A percentile compares a stretch with the other conserved stretches of the same genome.
Evolutionary conservation across 2,888 invertebrate genomes (phyloP).

Genomic region (Prionchulus punctatus): DNA sequence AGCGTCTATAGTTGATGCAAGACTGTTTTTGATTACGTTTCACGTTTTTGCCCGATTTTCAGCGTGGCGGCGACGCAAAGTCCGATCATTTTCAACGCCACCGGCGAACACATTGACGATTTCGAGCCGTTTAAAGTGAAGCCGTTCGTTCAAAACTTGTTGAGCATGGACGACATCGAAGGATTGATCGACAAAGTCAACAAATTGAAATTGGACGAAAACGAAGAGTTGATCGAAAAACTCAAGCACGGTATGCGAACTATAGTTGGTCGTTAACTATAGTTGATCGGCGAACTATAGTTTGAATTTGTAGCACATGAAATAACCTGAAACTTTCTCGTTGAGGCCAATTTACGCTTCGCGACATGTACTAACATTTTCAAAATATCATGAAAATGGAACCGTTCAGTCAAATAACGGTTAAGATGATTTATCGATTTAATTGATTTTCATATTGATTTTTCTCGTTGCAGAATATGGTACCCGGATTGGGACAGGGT

Average conservation of each 20-base stretch:
- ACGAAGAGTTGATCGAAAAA: constrained; percentile 92
- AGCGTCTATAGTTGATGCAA: too few species aligned
- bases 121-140: constrained; percentile 96
- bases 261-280: too few species aligned
- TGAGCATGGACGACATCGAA: constrained; percentile 82
- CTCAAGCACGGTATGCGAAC: constrained; percentile 68
- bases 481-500: constrained; percentile 83
- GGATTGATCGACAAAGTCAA: constrained; percentile 85
- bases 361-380: constrained; percentile 99
- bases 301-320: neutral
- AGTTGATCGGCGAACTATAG: too few species aligned
- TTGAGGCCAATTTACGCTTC: constrained; percentile 75
- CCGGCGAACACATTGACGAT: constrained; percentile 98
- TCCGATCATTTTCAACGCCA: constrained; percentile 97
- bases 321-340: neutral
- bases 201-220: constrained; percentile 64
- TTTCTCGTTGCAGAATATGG: constrained; percentile 66
- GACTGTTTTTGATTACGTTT: neutral
- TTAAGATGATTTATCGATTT: constrained; percentile 35
- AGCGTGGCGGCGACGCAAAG: constrained; percentile 94
- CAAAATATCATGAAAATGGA: constrained; percentile 99
- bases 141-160: constrained; percentile 90
- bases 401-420: constrained; percentile 98
- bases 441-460: constrained; percentile 2
- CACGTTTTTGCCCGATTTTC: constrained; percentile 20